phyloP scores from a whole-genome alignment of 2,888 invertebrate species.

The Stramonita haemastoma region DNA sequence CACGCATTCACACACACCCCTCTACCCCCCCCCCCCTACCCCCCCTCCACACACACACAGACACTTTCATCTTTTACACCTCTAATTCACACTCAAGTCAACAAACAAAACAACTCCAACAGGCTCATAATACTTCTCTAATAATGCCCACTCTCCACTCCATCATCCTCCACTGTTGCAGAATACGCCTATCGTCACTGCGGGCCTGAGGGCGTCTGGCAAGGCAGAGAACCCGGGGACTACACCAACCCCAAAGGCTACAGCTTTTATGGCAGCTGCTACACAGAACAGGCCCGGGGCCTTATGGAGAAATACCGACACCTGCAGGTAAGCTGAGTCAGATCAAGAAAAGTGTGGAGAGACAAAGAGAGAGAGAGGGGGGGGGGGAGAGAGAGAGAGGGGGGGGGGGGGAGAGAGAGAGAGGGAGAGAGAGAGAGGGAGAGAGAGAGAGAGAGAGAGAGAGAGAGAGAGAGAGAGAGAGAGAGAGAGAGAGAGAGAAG shows the following conservation, averaged over 20 bases:
- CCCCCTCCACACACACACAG: no score
- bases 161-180: slow-evolving; percentile 77
- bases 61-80: no score
- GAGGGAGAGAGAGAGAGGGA: no score
- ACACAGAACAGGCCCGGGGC: slow-evolving; percentile 84
- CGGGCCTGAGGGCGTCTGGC: slow-evolving; percentile 85
- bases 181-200: slow-evolving; percentile 86
- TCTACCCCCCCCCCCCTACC: no score
- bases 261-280: slow-evolving; percentile 91
- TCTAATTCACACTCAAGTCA: no score
- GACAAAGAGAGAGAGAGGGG: neutral
- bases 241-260: slow-evolving; percentile 81
- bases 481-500: no score
- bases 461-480: no score
- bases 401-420: neutral
- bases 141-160: no score
- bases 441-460: no score
- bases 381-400: neutral
- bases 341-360: neutral
- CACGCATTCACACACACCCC: no score
- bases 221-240: slow-evolving; percentile 77
- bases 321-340: neutral
- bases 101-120: no score
- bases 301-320: slow-evolving; percentile 83
- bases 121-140: no score